Evolutionary conservation across 2,113 vertebrate species (phyloP), one percentile per base, ranked within the genome.

Genomic region (human): DNA sequence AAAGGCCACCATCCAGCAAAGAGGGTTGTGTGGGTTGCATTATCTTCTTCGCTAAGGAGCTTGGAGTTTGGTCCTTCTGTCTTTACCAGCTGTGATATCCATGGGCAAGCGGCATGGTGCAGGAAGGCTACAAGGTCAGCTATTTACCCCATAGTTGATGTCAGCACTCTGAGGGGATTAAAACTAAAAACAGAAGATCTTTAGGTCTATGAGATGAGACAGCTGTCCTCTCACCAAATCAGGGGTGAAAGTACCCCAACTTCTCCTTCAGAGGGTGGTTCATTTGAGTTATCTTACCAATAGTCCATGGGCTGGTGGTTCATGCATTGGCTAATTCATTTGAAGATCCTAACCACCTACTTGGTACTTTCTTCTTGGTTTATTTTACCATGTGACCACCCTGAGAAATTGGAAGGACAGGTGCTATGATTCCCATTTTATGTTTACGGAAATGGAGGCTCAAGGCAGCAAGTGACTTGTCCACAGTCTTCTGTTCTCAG

Each of bases 51-150:
- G 16, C 35, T 38, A 55, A 73, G 75, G 8, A 68, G 18, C 59
- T 66, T 45, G 0, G 1, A 64, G 43, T 5, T 45, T 27, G 8
- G 23, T 27, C n/a, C 38, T 35, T 55, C 43, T 52, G 32, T 50
- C 40, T n/a, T 73, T 6, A 59, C 38, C 70, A 55, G 25, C 66
- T 43, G 14, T 61, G 75, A 22, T 48, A 45, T 22, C 52, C 14
- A 5, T 30, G 43, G 14, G 12, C 40, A 61, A 55, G 25, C 0
- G 45, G 22, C 52, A 8, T 27, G 17, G 8, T 0, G 10, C 4
- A 18, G 12, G 40, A 22, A n/a, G 23, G 23, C 20, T 20, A 43
- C 3, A 55, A n/a, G n/a, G 43, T 3, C 66, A 57, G 64, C 7
- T 48, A 25, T 22, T 68, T 72, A 57, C 20, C 48, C 35, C 25